Base-by-base conservation (phyloP, 1,140 invertebrate genomes). In the Homarus americanus region DNA sequence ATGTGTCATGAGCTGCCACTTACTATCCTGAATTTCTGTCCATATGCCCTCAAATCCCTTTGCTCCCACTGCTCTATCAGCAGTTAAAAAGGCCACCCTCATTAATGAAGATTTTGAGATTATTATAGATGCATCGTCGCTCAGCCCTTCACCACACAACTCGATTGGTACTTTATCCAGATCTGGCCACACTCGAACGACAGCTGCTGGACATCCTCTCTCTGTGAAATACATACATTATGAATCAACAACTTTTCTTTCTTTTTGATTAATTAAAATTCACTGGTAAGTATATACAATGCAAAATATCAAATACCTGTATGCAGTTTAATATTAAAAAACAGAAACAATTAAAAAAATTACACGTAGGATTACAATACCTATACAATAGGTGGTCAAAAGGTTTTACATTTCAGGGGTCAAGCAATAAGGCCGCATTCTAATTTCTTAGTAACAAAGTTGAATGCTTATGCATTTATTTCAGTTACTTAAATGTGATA, bases 191-290 rank as follows among this genome's bases (percentile, higher is more conserved):
- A 99, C 95, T 93, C 98, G 95, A 89, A 98, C 95, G 38, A 98
- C 97, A 41, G 97, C 97, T 84, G 97, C 97, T 17, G 97, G 97
- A 95, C 98, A 99, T 36, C 98, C 98, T 92, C 97, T 96, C 93
- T 95, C 97, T 98, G 92, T 91, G 24, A 58, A 76, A 32, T 63
- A 41, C 10, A 24, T 24, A 63, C 10, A 24, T 63, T 24, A 63
- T 63, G 53, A 63, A 63, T 63, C 24, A n/a, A n/a, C n/a, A n/a
- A n/a, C n/a, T n/a, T n/a, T n/a, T n/a, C n/a, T n/a, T n/a, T n/a
- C n/a, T n/a, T n/a, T n/a, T n/a, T n/a, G n/a, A n/a, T n/a, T n/a
- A n/a, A n/a, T n/a, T 49, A 49, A 49, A 49, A 49, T 49, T 49
- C 44, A 49, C 5, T 49, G 15, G 15, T 5, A 49, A 49, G 15